phyloP scores from a whole-genome alignment of 2,797 vertebrate species.

The Coendou prehensilis region DNA sequence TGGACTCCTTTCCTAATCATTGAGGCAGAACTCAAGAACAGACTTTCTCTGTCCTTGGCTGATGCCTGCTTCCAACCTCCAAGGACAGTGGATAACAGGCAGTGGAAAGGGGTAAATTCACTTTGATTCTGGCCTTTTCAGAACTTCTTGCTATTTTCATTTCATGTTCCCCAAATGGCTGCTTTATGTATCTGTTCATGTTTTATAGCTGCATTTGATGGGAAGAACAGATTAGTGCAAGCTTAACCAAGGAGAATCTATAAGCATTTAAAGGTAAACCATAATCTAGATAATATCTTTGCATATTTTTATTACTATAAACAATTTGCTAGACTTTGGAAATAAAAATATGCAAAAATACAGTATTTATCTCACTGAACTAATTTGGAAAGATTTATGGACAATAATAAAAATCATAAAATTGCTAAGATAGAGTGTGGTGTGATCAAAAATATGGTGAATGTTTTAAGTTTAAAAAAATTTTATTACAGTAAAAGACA shows the following conservation, averaged over 20 bases:
- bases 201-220: background rate
- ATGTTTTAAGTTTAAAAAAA: background rate
- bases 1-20: background rate
- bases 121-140: background rate
- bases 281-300: background rate
- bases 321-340: background rate
- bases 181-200: background rate
- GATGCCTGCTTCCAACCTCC: background rate
- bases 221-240: background rate
- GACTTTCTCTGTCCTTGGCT: background rate
- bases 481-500: background rate
- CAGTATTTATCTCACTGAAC: background rate
- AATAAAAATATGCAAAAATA: conserved; percentile 18
- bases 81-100: background rate
- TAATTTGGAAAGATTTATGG: conserved; percentile 16
- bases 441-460: background rate
- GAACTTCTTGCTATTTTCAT: background rate
- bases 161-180: conserved; percentile 35
- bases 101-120: background rate
- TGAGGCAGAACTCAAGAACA: background rate
- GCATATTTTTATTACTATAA: background rate
- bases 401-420: background rate
- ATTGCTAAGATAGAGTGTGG: background rate
- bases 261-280: background rate
- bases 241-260: background rate